These are phyloP conservation scores for Anableps anableps DNA, from an alignment of 2,797 vertebrate genomes.

Conservation along the genomic window DNA sequence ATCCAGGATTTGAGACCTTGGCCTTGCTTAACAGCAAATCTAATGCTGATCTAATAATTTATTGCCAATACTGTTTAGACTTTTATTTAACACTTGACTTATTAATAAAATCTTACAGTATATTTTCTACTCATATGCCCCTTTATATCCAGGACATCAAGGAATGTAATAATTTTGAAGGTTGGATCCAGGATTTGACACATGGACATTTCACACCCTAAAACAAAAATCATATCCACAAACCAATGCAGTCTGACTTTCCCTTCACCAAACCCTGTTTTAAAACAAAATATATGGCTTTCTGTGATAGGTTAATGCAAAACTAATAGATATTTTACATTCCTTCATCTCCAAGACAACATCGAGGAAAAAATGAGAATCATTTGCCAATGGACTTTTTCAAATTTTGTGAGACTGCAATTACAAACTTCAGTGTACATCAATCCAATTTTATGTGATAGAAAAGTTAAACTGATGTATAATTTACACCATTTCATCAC, in stretches of 20 bases:
- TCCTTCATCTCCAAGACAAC: neutral
- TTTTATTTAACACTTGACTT: neutral
- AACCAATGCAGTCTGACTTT: neutral
- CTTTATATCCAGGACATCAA: neutral
- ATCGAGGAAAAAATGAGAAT: neutral
- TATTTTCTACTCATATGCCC: neutral
- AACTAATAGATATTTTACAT: neutral
- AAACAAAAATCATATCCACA: neutral
- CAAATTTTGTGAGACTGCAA: neutral
- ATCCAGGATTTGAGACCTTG: neutral
- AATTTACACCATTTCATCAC: neutral
- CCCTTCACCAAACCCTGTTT: neutral
- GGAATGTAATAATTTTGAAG: neutral
- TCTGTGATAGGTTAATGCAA: too few species aligned
- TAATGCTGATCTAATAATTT: neutral
- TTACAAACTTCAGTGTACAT: neutral
- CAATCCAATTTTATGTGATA: neutral
- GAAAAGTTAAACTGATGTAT: neutral
- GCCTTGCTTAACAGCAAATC: neutral
- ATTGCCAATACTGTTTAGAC: neutral
- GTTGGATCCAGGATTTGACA: neutral
- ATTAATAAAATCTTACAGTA: too few species aligned
- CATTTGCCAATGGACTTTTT: neutral
- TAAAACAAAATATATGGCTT: neutral
- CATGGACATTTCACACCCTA: neutral